Base-by-base conservation (phyloP, 2,888 invertebrate species). In the Phaedon cochleariae region DNA sequence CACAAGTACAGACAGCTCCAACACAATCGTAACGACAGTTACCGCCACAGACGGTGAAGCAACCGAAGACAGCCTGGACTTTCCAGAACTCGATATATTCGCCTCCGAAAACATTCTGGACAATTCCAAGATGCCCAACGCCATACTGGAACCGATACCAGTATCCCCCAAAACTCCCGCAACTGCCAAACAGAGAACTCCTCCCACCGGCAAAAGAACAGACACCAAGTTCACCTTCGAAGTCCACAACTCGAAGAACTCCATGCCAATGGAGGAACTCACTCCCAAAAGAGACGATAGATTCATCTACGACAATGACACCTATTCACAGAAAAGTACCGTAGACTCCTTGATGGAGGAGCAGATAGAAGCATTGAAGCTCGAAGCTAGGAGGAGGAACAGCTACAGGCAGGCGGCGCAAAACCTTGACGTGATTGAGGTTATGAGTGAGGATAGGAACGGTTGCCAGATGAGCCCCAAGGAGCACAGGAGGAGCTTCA, bases 1-100 rank as follows among this genome's bases (percentile, higher is more conserved):
- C 86, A 94, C 94, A 55, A 94, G 93, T 82, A 94, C 94, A 0
- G 94, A 94, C 80, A 94, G 94, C 69, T 92, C 94, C 62, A 93
- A 93, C 77, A 94, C 94, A 34, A 90, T 93, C 74, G 90, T 94
- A 77, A 94, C 94, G 59, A 92, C 92, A 79, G 89, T 94, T 81
- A 91, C 90, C 52, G 89, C 89, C 63, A 90, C 90, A 9, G 93
- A 93, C 74, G 92, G 92, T 65, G 90, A 90, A 71, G 87, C 87
- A 74, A 92, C 92, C 21, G 92, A 92, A n/a, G 91, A 90, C 81
- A 90, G 92, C 78, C 86, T 93, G 82, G 91, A 91, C 77, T 82
- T 84, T 22, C 80, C 81, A 29, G 80, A 83, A 17, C 70, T 82
- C 17, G 83, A 84, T 62, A 78, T 79, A 53, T 74, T 82, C 54